Evolutionary conservation across 2,888 invertebrate genomes (phyloP).

Genomic region (Melinaea menophilus): DNA sequence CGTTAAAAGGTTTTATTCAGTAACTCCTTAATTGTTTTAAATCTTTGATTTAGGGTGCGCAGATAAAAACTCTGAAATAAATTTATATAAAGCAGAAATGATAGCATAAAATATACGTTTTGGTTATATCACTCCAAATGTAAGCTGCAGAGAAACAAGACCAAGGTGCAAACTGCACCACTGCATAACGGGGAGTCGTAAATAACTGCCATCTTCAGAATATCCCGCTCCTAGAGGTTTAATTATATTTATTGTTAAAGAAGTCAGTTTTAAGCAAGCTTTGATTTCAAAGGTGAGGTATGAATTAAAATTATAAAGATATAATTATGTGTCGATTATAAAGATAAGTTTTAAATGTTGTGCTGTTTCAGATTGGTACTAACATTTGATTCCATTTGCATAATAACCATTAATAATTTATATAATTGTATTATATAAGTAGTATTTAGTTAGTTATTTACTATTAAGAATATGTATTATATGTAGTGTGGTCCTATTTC

Average conservation of each 20-base stretch:
- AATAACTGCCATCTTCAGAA: constrained; percentile 4
- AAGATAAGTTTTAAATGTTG: too few relatives aligned
- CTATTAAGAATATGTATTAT: too few relatives aligned
- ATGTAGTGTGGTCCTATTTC: too few relatives aligned
- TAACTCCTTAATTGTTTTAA: too few relatives aligned
- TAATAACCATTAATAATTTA: too few relatives aligned
- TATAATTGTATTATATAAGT: too few relatives aligned
- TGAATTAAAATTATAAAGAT: neutral
- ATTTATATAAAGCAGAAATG: neutral
- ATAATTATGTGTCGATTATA: neutral
- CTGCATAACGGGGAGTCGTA: neutral
- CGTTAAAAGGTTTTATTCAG: too few relatives aligned
- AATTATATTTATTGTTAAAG: neutral
- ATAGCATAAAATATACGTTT: neutral
- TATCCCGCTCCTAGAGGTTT: neutral
- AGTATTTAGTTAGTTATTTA: too few relatives aligned
- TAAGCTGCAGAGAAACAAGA: constrained; percentile 1
- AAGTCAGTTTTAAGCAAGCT: neutral
- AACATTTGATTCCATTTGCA: too few relatives aligned
- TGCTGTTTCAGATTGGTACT: too few relatives aligned
- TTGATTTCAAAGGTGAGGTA: neutral
- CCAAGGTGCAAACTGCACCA: constrained; percentile 5
- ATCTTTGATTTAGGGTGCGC: too few relatives aligned
- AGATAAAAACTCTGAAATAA: neutral
- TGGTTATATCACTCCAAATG: neutral